A percentile compares a stretch with the other conserved stretches of the same genome.
phyloP scores from a whole-genome alignment of 2,113 vertebrate species.

The Motacilla tschutschensis region DNA sequence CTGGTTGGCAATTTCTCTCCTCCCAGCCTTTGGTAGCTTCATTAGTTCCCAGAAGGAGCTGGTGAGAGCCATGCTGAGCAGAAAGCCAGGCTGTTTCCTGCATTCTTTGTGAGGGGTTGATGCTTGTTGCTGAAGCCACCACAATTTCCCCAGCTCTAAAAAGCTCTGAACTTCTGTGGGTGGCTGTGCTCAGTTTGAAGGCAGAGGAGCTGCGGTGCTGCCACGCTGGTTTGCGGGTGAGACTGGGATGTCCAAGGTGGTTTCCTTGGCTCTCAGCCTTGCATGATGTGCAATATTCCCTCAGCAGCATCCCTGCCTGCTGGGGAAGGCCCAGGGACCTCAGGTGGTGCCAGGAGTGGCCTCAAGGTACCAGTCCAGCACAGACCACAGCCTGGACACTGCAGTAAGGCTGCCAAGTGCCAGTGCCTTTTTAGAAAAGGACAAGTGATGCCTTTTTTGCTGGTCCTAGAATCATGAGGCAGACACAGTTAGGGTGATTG shows the following conservation, averaged over 20 bases:
- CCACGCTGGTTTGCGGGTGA: rapidly evolving
- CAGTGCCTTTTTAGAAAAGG: background rate
- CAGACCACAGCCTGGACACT: rapidly evolving
- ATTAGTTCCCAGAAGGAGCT: background rate
- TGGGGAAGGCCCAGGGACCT: background rate
- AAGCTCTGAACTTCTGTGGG: rapidly evolving
- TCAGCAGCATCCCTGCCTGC: background rate
- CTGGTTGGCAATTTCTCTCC: background rate
- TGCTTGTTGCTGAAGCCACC: background rate
- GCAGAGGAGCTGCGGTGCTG: background rate
- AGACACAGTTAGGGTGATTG: background rate
- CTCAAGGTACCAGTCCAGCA: background rate
- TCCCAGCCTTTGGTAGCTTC: background rate
- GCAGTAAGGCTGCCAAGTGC: background rate
- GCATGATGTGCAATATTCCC: rapidly evolving
- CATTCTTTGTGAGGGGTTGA: rapidly evolving
- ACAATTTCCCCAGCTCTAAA: background rate
- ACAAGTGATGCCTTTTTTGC: background rate
- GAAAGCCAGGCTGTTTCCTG: background rate
- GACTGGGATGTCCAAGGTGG: background rate
- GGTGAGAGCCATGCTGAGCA: background rate
- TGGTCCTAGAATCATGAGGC: background rate
- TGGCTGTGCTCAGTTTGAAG: background rate
- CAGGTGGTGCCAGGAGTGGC: background rate
- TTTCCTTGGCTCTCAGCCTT: background rate